These are phyloP conservation scores for Orchesellides sinensis DNA, from an alignment of 2,888 invertebrate genomes.

Conservation along the genomic window DNA sequence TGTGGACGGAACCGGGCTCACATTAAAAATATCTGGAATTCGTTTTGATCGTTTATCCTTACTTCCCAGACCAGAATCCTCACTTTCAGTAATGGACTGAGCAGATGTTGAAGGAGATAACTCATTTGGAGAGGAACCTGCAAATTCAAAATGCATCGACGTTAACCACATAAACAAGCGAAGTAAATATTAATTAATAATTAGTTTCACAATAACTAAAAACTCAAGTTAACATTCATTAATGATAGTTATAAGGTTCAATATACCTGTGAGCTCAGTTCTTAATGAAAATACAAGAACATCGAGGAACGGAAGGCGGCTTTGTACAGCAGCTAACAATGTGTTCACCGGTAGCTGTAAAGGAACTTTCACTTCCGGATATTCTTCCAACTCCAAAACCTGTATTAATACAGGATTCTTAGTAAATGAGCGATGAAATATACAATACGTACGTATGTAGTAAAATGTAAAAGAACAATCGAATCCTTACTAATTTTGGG, in stretches of 20 bases:
- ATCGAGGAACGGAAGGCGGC: conserved; percentile 70
- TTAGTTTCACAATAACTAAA: too few species aligned
- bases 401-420: conserved; percentile 9
- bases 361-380: conserved; percentile 70
- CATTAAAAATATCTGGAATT: conserved; percentile 72
- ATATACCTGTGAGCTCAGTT: conserved; percentile 56
- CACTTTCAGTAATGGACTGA: conserved; percentile 41
- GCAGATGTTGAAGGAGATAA: conserved; percentile 69
- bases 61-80: conserved; percentile 1
- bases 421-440: too few species aligned
- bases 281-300: conserved; percentile 67
- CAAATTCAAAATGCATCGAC: too few species aligned
- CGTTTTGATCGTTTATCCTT: conserved; percentile 26
- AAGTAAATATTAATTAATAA: too few species aligned
- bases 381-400: conserved; percentile 73
- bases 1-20: conserved; percentile 78
- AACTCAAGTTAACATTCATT: too few species aligned
- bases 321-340: conserved; percentile 71
- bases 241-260: too few species aligned
- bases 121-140: conserved; percentile 40
- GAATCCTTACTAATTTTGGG: conserved; percentile 59
- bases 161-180: too few species aligned
- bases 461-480: not conserved
- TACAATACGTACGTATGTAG: not conserved
- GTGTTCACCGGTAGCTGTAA: conserved; percentile 62